phyloP scores from a whole-genome alignment of 2,797 vertebrate species.

The Sebastes cheni region DNA sequence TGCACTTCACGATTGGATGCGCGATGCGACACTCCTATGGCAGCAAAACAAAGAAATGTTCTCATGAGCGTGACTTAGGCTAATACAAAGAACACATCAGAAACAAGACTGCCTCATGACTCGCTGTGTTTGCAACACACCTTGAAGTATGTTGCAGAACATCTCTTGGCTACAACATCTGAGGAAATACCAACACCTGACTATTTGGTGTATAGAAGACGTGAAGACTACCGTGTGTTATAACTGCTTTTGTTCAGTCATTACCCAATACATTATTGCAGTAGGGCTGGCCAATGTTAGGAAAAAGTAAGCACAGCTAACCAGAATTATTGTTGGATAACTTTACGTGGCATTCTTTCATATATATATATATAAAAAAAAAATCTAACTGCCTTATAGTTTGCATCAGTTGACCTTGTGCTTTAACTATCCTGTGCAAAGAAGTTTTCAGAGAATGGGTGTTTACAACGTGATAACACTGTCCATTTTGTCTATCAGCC shows the following conservation, averaged over 20 bases:
- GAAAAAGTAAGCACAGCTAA: background rate
- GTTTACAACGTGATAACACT: background rate
- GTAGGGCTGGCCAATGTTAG: background rate
- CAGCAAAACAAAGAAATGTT: constrained; percentile 56
- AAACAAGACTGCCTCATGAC: background rate
- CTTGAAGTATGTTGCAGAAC: background rate
- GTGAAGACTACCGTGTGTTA: background rate
- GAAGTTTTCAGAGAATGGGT: background rate
- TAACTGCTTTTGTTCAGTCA: background rate
- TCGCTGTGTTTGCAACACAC: background rate
- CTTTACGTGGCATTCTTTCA: background rate
- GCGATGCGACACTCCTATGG: constrained; percentile 95
- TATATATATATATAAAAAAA: too few relatives aligned
- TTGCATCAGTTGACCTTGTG: background rate
- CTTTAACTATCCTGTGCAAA: background rate
- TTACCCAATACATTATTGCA: background rate
- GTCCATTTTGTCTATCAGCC: background rate
- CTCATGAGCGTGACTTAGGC: background rate
- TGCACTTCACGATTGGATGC: constrained; percentile 98
- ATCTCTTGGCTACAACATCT: background rate
- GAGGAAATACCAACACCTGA: background rate
- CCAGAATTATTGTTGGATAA: background rate
- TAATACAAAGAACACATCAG: background rate
- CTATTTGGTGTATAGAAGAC: background rate
- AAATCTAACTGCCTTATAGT: background rate